Evolutionary conservation across 2,888 invertebrate species (phyloP).

Genomic region (Eupsilia transversa): DNA sequence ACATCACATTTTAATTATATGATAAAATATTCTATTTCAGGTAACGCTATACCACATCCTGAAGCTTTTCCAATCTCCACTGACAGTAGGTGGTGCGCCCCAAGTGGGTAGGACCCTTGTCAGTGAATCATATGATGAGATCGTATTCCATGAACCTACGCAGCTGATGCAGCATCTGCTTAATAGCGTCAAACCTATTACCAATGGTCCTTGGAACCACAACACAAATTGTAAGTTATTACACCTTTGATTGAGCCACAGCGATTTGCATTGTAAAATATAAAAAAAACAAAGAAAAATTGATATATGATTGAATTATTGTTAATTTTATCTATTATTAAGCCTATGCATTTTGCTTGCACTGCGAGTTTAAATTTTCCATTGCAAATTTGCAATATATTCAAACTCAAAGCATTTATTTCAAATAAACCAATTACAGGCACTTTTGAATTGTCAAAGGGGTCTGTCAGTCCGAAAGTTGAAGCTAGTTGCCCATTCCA

Average conservation of each 20-base stretch:
- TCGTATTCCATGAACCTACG: slow-evolving; percentile 97
- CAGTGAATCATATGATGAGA: slow-evolving; percentile 98
- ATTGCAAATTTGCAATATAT: too few relatives aligned
- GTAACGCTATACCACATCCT: slow-evolving; percentile 98
- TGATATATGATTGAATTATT: neutral
- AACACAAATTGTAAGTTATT: slow-evolving; percentile 95
- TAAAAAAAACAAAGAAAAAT: neutral
- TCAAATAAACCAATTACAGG: too few relatives aligned
- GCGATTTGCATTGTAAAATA: neutral
- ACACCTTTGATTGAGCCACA: neutral
- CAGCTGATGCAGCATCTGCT: slow-evolving; percentile 97
- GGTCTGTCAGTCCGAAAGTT: too few relatives aligned
- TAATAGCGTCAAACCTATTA: slow-evolving; percentile 93
- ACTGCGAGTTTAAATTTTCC: neutral
- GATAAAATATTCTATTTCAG: slow-evolving; percentile 86
- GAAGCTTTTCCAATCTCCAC: slow-evolving; percentile 97
- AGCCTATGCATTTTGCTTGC: slow-evolving; percentile 13
- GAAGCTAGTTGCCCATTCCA: too few relatives aligned
- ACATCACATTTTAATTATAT: neutral
- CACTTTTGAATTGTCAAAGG: too few relatives aligned
- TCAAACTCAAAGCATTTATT: too few relatives aligned
- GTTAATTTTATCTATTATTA: neutral
- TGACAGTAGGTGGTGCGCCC: slow-evolving; percentile 85
- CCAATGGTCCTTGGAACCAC: slow-evolving; percentile 94
- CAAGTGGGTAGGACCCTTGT: slow-evolving; percentile 92